A percentile compares a stretch with the other conserved stretches of the same genome.
Evolutionary conservation across 2,113 vertebrate genomes (phyloP).

Genomic region (Clarias batrachus): DNA sequence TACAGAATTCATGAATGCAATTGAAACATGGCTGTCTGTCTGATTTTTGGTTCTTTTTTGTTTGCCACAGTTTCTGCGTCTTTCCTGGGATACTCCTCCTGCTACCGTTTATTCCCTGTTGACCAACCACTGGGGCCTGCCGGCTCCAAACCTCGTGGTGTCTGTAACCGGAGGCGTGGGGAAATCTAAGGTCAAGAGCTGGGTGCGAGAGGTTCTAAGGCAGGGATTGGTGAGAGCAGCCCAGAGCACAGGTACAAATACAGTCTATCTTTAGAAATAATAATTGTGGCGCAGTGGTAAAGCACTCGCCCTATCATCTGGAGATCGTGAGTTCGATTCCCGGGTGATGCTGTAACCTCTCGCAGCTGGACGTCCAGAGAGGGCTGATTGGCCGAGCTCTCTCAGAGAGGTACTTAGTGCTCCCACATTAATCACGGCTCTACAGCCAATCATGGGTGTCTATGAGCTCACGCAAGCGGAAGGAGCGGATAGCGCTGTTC

Average conservation of each 20-base stretch:
- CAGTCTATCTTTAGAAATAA: background rate
- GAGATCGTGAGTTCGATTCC: no score
- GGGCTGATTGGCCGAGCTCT: no score
- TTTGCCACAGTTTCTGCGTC: conserved; percentile 77
- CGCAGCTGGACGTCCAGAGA: no score
- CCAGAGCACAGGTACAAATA: conserved; percentile 81
- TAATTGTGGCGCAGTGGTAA: no score
- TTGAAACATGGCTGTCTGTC: background rate
- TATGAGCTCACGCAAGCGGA: no score
- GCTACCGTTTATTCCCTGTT: conserved; percentile 75
- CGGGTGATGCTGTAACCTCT: no score
- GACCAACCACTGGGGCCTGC: conserved; percentile 78
- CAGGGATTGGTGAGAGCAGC: conserved; percentile 85
- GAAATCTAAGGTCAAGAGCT: conserved; percentile 74
- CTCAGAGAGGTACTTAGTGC: no score
- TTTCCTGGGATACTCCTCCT: conserved; percentile 79
- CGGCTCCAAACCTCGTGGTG: conserved; percentile 83
- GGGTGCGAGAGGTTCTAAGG: conserved; percentile 84
- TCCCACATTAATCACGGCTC: no score
- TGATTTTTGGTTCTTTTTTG: background rate
- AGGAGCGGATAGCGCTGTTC: no score
- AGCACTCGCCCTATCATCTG: no score
- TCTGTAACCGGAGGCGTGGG: conserved; percentile 82
- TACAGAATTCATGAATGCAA: background rate
- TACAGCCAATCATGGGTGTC: no score